phyloP scores from a whole-genome alignment of 2,797 vertebrate species.

The Parauchenoglanis ngamensis region DNA sequence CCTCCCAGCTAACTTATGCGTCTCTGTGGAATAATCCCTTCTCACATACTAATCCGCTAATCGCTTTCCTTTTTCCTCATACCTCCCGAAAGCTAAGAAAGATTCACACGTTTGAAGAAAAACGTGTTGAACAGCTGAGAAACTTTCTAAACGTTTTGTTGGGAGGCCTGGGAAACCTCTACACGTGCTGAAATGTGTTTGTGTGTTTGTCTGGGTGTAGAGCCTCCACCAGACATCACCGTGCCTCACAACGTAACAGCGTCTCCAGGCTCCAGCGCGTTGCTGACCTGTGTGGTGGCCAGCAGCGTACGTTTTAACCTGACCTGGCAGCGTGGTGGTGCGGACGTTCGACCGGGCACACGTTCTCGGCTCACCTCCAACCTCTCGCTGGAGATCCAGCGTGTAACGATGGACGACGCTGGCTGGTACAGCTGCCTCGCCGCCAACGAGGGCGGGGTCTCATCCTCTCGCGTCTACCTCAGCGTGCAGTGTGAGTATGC shows the following conservation, averaged over 20 bases:
- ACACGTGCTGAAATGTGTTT: not conserved
- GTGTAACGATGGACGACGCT: constrained; percentile 70
- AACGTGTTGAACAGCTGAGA: not conserved
- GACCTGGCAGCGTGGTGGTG: constrained; percentile 83
- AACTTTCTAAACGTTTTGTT: not conserved
- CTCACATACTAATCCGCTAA: constrained; percentile 40
- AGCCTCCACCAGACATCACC: constrained; percentile 87
- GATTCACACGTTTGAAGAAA: not conserved
- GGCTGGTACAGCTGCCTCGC: constrained; percentile 87
- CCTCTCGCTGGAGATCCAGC: constrained; percentile 82
- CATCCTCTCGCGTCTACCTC: constrained; percentile 77
- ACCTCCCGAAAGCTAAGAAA: not conserved
- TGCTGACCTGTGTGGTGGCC: constrained; percentile 82
- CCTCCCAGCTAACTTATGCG: constrained; percentile 37
- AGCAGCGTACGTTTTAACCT: constrained; percentile 89
- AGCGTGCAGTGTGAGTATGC: constrained; percentile 84
- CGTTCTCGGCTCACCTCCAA: constrained; percentile 73
- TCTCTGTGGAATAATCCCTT: constrained; percentile 38
- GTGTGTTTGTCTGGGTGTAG: constrained; percentile 67
- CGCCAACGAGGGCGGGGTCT: constrained; percentile 83
- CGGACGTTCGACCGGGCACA: constrained; percentile 73
- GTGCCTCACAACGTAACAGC: constrained; percentile 78
- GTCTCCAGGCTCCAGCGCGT: constrained; percentile 74
- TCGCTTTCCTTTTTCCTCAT: constrained; percentile 42
- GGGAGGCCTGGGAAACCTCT: not conserved